Conservation (phyloP, 1,140 invertebrate species). For the Eurosta solidaginis region DNA sequence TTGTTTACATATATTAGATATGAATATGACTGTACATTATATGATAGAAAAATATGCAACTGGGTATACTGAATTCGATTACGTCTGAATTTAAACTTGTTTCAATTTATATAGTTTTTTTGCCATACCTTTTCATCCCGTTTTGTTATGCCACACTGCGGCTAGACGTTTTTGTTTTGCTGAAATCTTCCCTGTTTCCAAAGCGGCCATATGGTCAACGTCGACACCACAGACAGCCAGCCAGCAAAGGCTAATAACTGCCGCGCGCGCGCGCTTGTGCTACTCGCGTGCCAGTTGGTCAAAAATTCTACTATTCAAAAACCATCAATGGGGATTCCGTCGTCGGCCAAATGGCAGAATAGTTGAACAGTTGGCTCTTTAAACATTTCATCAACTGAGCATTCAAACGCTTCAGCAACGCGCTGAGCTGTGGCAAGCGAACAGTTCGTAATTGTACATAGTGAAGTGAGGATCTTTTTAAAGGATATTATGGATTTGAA, state of each 20-base stretch:
- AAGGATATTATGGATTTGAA: slow-evolving; percentile 2
- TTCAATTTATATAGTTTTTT: neutral
- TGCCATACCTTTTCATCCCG: neutral
- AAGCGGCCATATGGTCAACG: slow-evolving; percentile 28
- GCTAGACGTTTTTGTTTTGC: neutral
- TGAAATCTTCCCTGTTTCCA: neutral
- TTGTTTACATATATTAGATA: too few relatives aligned
- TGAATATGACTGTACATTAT: too few relatives aligned
- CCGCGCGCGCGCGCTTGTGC: slow-evolving; percentile 8
- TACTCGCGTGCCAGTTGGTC: slow-evolving; percentile 35
- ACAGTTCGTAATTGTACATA: neutral
- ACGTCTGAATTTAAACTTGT: too few relatives aligned
- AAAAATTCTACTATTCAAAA: neutral
- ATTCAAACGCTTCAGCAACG: neutral
- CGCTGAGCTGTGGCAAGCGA: neutral
- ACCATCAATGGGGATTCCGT: neutral
- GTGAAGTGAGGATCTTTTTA: neutral
- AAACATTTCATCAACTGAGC: neutral
- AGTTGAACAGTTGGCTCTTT: slow-evolving; percentile 12
- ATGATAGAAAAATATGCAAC: too few relatives aligned
- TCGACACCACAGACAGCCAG: too few relatives aligned
- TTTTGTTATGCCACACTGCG: neutral
- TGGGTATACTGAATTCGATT: too few relatives aligned
- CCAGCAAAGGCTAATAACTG: slow-evolving; percentile 5
- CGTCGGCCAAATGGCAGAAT: neutral